Evolutionary conservation across 2,888 invertebrate genomes (phyloP).

Genomic region (Spodoptera exigua): DNA sequence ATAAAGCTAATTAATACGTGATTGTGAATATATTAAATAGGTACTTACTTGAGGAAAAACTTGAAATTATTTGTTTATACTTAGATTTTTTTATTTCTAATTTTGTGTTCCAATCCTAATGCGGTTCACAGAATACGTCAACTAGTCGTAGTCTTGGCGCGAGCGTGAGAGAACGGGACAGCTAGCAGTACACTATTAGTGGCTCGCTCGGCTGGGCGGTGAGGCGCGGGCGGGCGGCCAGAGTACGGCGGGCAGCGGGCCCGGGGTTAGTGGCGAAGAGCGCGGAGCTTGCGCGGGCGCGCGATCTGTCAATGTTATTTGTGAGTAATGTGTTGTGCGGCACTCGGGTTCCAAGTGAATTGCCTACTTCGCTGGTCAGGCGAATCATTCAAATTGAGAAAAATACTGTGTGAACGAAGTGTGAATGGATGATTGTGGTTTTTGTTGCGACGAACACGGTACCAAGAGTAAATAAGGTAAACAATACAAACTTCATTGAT

Average conservation of each 20-base stretch:
- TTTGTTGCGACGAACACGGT: constrained; percentile 1
- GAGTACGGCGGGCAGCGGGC: background rate
- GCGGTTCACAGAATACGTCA: too few relatives aligned
- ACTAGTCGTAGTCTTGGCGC: too few relatives aligned
- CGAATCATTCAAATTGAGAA: constrained; percentile 14
- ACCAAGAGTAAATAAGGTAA: constrained; percentile 13
- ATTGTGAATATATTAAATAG: too few relatives aligned
- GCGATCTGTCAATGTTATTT: constrained; percentile 1
- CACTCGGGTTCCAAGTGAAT: constrained; percentile 14
- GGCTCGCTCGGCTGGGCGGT: background rate
- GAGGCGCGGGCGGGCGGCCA: background rate
- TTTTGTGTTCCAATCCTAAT: too few relatives aligned
- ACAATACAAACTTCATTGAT: too few relatives aligned
- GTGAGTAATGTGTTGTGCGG: constrained; percentile 26
- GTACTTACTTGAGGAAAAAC: too few relatives aligned
- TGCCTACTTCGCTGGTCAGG: constrained; percentile 12
- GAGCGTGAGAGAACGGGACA: too few relatives aligned
- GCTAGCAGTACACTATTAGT: too few relatives aligned
- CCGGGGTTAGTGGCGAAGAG: background rate
- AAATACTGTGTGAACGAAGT: constrained; percentile 10
- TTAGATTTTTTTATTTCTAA: too few relatives aligned
- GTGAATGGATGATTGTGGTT: constrained; percentile 3
- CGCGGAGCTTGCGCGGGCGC: constrained; percentile 33
- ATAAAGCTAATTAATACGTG: too few relatives aligned
- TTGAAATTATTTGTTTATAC: too few relatives aligned